Evolutionary conservation across 2,797 vertebrate genomes (phyloP).

Genomic region (Liparis tanakae): DNA sequence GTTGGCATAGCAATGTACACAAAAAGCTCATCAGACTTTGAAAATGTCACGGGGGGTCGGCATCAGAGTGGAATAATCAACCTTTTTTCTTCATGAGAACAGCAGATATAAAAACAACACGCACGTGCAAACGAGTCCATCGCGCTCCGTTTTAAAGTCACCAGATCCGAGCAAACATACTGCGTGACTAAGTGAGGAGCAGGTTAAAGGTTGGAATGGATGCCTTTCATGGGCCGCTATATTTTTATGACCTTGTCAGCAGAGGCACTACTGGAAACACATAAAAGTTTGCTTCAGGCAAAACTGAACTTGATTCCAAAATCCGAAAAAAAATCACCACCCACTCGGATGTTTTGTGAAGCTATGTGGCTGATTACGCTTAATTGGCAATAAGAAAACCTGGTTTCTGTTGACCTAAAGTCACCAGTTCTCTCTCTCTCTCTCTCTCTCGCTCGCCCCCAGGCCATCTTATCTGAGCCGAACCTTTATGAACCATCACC

Average conservation of each 20-base stretch:
- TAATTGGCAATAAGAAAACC: slow-evolving; percentile 13
- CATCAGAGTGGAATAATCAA: neutral
- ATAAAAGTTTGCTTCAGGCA: neutral
- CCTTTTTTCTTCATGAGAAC: neutral
- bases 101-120: slow-evolving; percentile 13
- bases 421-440: slow-evolving; percentile 38
- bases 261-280: slow-evolving; percentile 27
- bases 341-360: neutral
- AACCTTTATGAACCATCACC: slow-evolving; percentile 84
- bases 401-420: slow-evolving; percentile 52
- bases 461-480: slow-evolving; percentile 76
- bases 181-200: slow-evolving; percentile 66
- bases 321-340: rapidly evolving
- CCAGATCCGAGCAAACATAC: slow-evolving; percentile 57
- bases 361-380: neutral
- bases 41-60: neutral
- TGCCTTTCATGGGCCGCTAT: slow-evolving; percentile 75
- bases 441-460: slow-evolving; percentile 47
- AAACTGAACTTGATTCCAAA: neutral
- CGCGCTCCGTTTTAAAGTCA: slow-evolving; percentile 33
- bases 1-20: slow-evolving; percentile 24
- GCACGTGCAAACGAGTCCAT: slow-evolving; percentile 30
- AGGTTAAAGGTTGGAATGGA: slow-evolving; percentile 74
- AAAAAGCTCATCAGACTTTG: slow-evolving; percentile 16
- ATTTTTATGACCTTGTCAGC: slow-evolving; percentile 69